Evolutionary conservation across 2,888 invertebrate species (phyloP).

Genomic region (Rhynchonema sp.): DNA sequence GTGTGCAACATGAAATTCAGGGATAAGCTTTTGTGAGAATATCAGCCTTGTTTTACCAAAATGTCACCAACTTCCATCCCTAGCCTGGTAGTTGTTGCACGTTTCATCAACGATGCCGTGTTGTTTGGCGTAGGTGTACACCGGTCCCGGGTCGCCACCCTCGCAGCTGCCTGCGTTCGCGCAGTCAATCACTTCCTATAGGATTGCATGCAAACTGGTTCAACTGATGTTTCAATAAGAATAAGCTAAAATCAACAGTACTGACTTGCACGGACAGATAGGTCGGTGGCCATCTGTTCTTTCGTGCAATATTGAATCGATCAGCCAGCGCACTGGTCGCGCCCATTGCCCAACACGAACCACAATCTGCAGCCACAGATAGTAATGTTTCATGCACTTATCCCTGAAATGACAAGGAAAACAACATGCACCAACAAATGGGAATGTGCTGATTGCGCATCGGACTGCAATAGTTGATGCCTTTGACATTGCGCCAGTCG

Average conservation of each 20-base stretch:
- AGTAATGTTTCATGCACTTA: background rate
- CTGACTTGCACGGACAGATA: constrained; percentile 30
- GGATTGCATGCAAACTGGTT: no score
- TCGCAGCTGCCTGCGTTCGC: constrained; percentile 32
- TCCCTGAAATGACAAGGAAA: no score
- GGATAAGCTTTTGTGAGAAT: background rate
- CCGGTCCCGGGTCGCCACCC: constrained; percentile 28
- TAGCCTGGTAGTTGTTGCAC: constrained; percentile 37
- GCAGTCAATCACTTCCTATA: constrained; percentile 34
- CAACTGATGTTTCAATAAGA: no score
- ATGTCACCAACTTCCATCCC: constrained; percentile 28
- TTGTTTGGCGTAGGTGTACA: constrained; percentile 33
- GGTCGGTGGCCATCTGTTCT: constrained; percentile 33
- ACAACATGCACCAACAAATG: constrained; percentile 7
- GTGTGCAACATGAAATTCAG: constrained; percentile 26
- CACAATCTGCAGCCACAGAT: constrained; percentile 29
- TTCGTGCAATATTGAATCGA: constrained; percentile 34
- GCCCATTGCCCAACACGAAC: constrained; percentile 37
- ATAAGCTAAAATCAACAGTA: no score
- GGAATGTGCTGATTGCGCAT: constrained; percentile 37
- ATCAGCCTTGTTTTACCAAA: background rate
- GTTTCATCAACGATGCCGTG: constrained; percentile 36
- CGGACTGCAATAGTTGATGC: constrained; percentile 31
- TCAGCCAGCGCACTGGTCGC: constrained; percentile 35
- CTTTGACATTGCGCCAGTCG: constrained; percentile 35